Evolutionary conservation across 1,140 invertebrate genomes (phyloP).

Genomic region (Pogonomyrmex barbatus): DNA sequence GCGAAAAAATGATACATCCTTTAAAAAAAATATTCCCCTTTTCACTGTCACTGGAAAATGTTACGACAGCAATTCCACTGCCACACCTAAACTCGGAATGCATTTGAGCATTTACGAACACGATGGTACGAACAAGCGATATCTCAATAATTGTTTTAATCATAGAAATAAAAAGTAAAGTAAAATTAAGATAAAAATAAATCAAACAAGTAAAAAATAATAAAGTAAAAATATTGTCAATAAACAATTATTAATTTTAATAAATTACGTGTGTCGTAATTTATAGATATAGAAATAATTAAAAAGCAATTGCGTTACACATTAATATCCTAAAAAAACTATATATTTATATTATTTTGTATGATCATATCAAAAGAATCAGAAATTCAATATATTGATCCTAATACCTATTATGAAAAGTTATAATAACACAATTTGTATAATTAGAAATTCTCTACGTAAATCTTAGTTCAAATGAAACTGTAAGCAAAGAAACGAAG

Average conservation of each 20-base stretch:
- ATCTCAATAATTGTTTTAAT: too few species aligned
- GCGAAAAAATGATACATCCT: slow-evolving; percentile 41
- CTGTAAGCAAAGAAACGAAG: not conserved
- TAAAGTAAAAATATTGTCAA: not conserved
- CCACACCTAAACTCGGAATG: not conserved
- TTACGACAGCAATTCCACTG: not conserved
- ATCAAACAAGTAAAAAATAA: not conserved
- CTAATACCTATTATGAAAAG: not conserved
- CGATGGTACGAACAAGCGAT: not conserved
- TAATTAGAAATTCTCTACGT: slow-evolving; percentile 14
- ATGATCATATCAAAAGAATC: not conserved
- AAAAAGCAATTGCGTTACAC: not conserved
- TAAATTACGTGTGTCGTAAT: not conserved
- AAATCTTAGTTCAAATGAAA: slow-evolving; percentile 18
- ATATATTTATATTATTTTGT: not conserved
- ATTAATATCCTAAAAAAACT: not conserved
- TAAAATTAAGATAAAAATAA: not conserved
- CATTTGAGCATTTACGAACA: not conserved
- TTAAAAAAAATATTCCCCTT: slow-evolving; percentile 34
- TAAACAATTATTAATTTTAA: not conserved
- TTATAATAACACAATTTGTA: not conserved
- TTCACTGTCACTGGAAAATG: slow-evolving; percentile 6
- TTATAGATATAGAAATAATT: slow-evolving; percentile 8
- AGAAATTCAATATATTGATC: not conserved
- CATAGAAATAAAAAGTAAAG: not conserved